These are phyloP conservation scores for Pachypsylla venusta DNA, from an alignment of 1,140 invertebrate species.

Conservation along the genomic window DNA sequence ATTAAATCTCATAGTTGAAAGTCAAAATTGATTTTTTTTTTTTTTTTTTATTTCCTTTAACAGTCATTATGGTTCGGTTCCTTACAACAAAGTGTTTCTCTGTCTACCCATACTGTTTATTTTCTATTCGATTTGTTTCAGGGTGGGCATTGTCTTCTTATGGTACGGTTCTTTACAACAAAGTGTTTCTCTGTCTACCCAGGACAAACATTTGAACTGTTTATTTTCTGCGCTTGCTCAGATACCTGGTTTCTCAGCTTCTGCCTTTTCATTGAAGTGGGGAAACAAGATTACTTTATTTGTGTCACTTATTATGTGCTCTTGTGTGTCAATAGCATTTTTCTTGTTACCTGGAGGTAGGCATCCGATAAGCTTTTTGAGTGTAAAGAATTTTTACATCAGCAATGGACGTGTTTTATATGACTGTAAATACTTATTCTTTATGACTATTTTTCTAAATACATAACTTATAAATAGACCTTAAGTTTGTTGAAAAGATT, in stretches of 20 bases:
- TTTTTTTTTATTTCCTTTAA: too few relatives aligned
- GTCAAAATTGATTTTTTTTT: too few relatives aligned
- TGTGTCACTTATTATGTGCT: not conserved
- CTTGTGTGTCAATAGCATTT: not conserved
- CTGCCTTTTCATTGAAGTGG: not conserved
- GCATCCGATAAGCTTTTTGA: too few relatives aligned
- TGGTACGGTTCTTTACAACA: not conserved
- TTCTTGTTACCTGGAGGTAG: not conserved
- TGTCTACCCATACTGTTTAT: too few relatives aligned
- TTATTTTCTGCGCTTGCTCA: not conserved
- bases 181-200: not conserved
- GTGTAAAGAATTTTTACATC: too few relatives aligned
- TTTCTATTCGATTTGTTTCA: too few relatives aligned
- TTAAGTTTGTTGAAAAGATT: too few relatives aligned
- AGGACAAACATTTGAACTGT: not conserved
- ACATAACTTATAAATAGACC: too few relatives aligned
- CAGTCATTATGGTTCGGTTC: not conserved
- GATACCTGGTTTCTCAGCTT: not conserved
- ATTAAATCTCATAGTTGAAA: too few relatives aligned
- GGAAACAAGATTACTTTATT: not conserved
- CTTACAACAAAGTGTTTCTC: not conserved
- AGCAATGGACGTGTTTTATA: too few relatives aligned
- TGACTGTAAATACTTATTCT: too few relatives aligned
- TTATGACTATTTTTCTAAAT: too few relatives aligned
- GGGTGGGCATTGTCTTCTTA: not conserved